These are phyloP conservation scores for Saccopteryx bilineata DNA, from an alignment of 2,113 vertebrate genomes.

Conservation along the genomic window DNA sequence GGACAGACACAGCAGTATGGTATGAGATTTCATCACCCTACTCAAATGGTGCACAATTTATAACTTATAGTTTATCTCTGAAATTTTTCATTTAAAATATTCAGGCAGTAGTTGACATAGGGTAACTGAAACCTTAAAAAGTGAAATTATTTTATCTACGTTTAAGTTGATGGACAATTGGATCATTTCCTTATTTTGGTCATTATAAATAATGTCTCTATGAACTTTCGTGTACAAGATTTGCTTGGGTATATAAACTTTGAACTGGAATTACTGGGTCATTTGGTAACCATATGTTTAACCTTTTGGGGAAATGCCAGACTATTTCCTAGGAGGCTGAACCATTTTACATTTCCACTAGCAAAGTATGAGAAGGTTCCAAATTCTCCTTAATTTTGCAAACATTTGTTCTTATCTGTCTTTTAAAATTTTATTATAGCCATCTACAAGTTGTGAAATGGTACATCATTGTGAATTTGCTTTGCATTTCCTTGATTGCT, in stretches of 20 bases:
- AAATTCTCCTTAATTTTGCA: neutral
- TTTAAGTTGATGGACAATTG: neutral
- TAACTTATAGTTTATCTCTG: neutral
- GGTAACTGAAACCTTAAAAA: neutral
- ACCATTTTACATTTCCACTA: neutral
- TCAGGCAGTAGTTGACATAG: neutral
- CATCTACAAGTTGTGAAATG: neutral
- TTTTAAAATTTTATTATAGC: neutral
- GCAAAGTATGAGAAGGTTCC: neutral
- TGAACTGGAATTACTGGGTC: neutral
- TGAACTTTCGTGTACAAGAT: neutral
- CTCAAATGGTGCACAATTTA: neutral
- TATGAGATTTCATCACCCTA: neutral
- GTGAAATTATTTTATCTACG: neutral
- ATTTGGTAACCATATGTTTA: neutral
- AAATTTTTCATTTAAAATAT: neutral
- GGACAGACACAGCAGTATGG: neutral
- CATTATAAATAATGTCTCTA: conserved; percentile 6
- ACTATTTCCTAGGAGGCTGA: neutral
- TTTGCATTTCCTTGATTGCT: neutral
- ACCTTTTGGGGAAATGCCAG: conserved; percentile 3
- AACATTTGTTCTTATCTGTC: neutral
- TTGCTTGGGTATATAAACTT: neutral
- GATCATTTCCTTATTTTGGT: neutral
- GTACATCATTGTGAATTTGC: neutral